These are phyloP conservation scores for Drosophila ogumai DNA, from an alignment of 1,140 invertebrate species.

Conservation along the genomic window DNA sequence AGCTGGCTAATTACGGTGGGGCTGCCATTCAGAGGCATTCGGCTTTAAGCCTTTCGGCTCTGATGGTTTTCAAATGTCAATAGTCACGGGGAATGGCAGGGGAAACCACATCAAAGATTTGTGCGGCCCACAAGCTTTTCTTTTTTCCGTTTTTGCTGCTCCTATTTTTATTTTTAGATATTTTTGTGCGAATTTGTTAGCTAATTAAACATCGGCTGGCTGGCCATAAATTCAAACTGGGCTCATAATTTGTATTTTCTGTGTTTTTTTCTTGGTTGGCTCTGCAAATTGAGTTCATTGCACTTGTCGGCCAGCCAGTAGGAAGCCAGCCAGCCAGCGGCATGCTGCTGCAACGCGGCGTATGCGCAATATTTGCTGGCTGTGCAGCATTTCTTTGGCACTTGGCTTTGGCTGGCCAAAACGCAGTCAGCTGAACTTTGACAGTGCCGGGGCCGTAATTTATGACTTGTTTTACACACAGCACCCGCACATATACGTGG, in stretches of 20 bases:
- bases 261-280: constrained; percentile 21
- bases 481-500: constrained; percentile 56
- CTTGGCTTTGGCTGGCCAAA: constrained; percentile 73
- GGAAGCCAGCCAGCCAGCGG: constrained; percentile 7
- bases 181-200: constrained; percentile 45
- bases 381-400: constrained; percentile 81
- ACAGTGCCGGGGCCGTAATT: constrained; percentile 74
- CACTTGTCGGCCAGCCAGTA: constrained; percentile 61
- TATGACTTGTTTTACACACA: constrained; percentile 81
- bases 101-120: constrained; percentile 53
- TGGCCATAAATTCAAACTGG: constrained; percentile 64
- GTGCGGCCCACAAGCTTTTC: background rate
- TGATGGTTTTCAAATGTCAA: constrained; percentile 28
- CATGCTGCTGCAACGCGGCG: constrained; percentile 65
- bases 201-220: constrained; percentile 72
- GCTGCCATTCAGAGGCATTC: constrained; percentile 23
- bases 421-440: constrained; percentile 82
- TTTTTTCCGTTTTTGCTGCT: constrained; percentile 1
- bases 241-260: constrained; percentile 62
- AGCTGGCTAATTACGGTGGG: constrained; percentile 55
- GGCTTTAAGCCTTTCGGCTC: constrained; percentile 42
- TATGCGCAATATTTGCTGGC: constrained; percentile 82
- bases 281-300: constrained; percentile 75
- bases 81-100: constrained; percentile 18
- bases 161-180: constrained; percentile 27